Evolutionary conservation across 2,113 vertebrate genomes (phyloP), one percentile per base, ranked within the genome.

Genomic region (Excalfactoria chinensis): DNA sequence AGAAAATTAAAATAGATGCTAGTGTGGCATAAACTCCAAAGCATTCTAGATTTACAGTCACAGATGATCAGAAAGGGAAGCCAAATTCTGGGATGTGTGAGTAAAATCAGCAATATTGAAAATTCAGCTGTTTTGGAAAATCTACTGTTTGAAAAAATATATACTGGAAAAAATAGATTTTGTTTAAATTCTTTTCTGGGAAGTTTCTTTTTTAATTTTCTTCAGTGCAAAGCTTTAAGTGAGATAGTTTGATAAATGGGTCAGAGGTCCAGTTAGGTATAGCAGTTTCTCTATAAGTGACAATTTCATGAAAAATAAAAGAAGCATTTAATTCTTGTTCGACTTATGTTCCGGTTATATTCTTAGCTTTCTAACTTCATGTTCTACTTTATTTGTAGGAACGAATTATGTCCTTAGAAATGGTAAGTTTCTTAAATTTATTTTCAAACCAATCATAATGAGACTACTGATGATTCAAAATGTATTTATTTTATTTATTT

Each of bases 321-420:
- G 0, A 79, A 43, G 69, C 4, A 14, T 16, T 77, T 88, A 7
- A 43, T 79, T 1, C 3, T 56, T 89, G 26, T 82, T 95, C 67
- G 56, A 59, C 25, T 79, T 67, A 23, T 0, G 3, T 19, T 84
- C 11, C 19, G 6, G 84, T 95, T 73, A 13, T 56, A 64, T 84
- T 88, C n/a, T 85, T 88, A 48, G 12, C 51, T 95, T 97, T 95
- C 78, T 97, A 94, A 97, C 90, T 73, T 11, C 51, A 17, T 84
- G 35, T 94, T 96, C 5, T 97, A 67, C 85, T 97, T 98, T 96
- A 62, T 97, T 98, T 97, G 93, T 97, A 98, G 98, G 97, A 97
- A 41, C 97, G 97, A 83, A 95, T 98, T 88, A 93, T 95, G 93
- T 91, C 95, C 28, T 96, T 98, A 92, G 97, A 98, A 97, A 94